Evolutionary conservation across 2,797 vertebrate genomes (phyloP), one percentile per base, ranked within the genome.

Genomic region (Garrulus glandarius): DNA sequence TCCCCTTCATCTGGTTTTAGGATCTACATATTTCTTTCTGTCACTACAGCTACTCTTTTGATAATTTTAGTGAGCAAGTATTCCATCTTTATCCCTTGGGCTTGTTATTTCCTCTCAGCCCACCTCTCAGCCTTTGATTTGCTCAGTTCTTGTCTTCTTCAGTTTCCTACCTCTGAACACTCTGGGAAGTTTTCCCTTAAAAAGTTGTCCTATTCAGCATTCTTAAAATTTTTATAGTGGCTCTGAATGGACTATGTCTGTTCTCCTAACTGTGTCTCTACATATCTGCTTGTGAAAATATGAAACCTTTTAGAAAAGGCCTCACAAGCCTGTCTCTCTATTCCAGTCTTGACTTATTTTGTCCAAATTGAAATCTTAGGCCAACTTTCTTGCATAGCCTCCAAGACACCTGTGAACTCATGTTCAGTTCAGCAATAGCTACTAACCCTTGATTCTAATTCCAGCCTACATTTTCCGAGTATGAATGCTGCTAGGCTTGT

Each of bases 341-440:
- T 41, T 57, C 15, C 22, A 37, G 24, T 44, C 21, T 74, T 68
- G 23, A 19, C 13, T 75, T 80, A 55, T 27, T 80, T 81, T 86
- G 44, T 70, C 44, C n/a, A 59, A 55, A 70, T 19, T 23, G 50
- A 74, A 74, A 44, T 47, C 22, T 56, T 74, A 9, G 5, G 44
- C 6, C 27, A 32, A 32, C 10, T 55, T 56, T 64, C 46, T 61
- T 1, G 0, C n/a, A 32, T 32, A 1, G 10, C 15, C n/a, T 74
- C 30, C 50, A 61, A 64, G 67, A 68, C 6, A 10, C 13, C 63
- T n/a, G 30, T 68, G 44, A 86, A 34, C 19, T 74, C 47, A 55
- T 26, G 19, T 53, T 55, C 32, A 53, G 15, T 69, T 90, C 63
- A 68, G 67, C 56, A 41, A 32, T 3, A 68, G 32, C 34, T 60